These are phyloP conservation scores for Neodiprion fabricii DNA, from an alignment of 1,140 invertebrate genomes.

Conservation along the genomic window DNA sequence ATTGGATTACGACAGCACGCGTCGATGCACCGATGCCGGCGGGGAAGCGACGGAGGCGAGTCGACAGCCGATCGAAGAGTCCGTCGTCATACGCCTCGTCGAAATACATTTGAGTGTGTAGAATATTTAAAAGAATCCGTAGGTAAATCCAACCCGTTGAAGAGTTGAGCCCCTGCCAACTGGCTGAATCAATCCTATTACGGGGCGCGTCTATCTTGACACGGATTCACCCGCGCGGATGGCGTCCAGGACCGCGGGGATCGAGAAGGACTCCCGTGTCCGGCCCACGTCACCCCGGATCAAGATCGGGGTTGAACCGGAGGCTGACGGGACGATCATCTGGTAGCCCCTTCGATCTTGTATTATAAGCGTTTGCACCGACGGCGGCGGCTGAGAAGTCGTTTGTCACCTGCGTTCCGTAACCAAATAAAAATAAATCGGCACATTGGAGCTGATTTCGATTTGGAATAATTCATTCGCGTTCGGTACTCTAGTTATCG, in stretches of 20 bases:
- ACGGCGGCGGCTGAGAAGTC: neutral
- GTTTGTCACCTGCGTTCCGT: neutral
- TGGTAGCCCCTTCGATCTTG: slow-evolving; percentile 1
- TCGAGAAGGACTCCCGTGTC: neutral
- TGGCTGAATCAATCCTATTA: slow-evolving; percentile 7
- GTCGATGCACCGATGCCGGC: neutral
- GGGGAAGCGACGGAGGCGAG: neutral
- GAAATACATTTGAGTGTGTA: neutral
- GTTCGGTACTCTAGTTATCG: neutral
- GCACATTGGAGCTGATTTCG: neutral
- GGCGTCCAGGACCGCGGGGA: neutral
- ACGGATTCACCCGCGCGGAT: slow-evolving; percentile 3
- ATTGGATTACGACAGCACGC: slow-evolving; percentile 6
- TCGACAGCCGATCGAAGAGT: neutral
- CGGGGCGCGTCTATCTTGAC: slow-evolving; percentile 3
- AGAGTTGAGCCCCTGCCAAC: slow-evolving; percentile 4
- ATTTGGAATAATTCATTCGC: slow-evolving; percentile 3
- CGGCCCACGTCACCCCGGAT: slow-evolving; percentile 6
- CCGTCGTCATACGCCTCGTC: slow-evolving; percentile 6
- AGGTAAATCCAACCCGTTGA: neutral
- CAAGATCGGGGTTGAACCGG: neutral
- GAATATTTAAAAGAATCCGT: neutral
- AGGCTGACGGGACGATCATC: neutral
- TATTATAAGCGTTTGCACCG: neutral
- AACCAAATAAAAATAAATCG: neutral